Conservation (phyloP, 1,140 invertebrate species). For the Amphibalanus amphitrite region DNA sequence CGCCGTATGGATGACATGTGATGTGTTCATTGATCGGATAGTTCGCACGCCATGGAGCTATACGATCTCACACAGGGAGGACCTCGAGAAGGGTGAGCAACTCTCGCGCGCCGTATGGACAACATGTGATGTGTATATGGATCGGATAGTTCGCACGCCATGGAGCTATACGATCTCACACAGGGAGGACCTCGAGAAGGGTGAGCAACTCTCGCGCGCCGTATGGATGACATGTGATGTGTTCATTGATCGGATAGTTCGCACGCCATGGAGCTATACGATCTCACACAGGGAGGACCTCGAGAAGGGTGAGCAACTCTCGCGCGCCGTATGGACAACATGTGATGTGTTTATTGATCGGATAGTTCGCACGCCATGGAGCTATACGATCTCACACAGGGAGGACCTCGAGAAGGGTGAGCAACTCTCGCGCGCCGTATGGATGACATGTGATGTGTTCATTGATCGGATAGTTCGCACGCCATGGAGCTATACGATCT, state of each 20-base stretch:
- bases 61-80: constrained; percentile 93
- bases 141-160: not conserved
- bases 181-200: constrained; percentile 81
- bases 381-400: not conserved
- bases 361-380: too few relatives aligned
- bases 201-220: too few relatives aligned
- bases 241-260: not conserved
- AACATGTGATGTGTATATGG: not conserved
- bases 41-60: constrained; percentile 29
- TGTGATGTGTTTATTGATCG: not conserved
- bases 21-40: not conserved
- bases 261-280: not conserved
- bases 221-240: constrained; percentile 17
- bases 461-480: not conserved
- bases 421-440: too few relatives aligned
- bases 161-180: constrained; percentile 82
- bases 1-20: too few relatives aligned
- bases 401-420: too few relatives aligned
- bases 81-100: constrained; percentile 70
- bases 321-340: too few relatives aligned
- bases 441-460: too few relatives aligned
- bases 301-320: too few relatives aligned
- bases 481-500: not conserved
- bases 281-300: not conserved
- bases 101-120: too few relatives aligned